These are phyloP conservation scores for Andrena haemorrhoa DNA, from an alignment of 2,888 invertebrate species.

Conservation along the genomic window DNA sequence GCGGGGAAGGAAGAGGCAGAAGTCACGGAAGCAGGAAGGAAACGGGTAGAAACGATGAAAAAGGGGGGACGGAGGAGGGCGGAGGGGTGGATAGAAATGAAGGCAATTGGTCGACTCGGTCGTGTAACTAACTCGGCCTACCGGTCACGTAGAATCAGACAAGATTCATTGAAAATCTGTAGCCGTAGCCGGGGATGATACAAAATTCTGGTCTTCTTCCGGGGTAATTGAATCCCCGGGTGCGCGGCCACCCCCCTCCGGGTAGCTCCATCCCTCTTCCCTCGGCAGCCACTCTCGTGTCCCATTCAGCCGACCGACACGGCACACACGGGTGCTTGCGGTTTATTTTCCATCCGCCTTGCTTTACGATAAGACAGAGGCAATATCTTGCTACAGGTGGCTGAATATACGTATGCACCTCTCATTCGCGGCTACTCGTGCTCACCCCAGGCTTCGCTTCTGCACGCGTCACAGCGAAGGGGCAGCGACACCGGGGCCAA, in stretches of 20 bases:
- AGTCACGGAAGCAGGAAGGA: slow-evolving; percentile 23
- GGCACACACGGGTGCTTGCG: slow-evolving; percentile 31
- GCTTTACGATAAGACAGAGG: slow-evolving; percentile 65
- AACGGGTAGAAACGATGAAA: slow-evolving; percentile 7
- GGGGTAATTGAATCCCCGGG: slow-evolving; percentile 63
- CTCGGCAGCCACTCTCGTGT: neutral
- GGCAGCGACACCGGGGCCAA: neutral
- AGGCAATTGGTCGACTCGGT: slow-evolving; percentile 59
- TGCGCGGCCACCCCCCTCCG: slow-evolving; percentile 27
- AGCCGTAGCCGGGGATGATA: slow-evolving; percentile 58
- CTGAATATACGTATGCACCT: slow-evolving; percentile 49
- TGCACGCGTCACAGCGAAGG: neutral
- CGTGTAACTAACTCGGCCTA: slow-evolving; percentile 67
- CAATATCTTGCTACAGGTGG: slow-evolving; percentile 69
- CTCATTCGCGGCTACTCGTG: slow-evolving; percentile 44
- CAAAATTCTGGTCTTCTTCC: slow-evolving; percentile 67
- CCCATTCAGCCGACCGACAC: slow-evolving; percentile 34
- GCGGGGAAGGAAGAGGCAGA: neutral
- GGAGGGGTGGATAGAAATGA: slow-evolving; percentile 14
- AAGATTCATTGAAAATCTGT: slow-evolving; percentile 68
- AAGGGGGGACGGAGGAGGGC: neutral
- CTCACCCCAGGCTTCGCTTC: neutral
- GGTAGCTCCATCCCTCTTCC: neutral
- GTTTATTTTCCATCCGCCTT: slow-evolving; percentile 64
- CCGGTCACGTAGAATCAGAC: slow-evolving; percentile 65